A percentile compares a stretch with the other conserved stretches of the same genome.
Conservation (phyloP, 1,140 invertebrate genomes). For the Sminthurides bifidus region DNA sequence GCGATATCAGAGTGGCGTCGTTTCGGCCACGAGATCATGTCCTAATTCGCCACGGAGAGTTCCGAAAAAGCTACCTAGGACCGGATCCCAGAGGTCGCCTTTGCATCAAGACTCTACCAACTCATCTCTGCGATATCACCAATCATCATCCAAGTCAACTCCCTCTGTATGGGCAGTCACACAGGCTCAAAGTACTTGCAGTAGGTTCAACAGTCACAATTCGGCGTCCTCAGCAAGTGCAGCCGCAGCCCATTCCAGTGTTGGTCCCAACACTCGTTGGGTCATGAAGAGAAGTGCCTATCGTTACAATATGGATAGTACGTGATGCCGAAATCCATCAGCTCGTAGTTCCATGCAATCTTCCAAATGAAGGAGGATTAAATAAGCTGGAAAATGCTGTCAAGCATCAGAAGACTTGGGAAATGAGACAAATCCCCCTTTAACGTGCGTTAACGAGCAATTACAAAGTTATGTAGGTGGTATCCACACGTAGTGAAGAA, state of each 20-base stretch:
- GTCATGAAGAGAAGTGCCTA: slow-evolving; percentile 32
- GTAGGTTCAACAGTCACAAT: slow-evolving; percentile 9
- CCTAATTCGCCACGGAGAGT: background rate
- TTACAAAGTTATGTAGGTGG: no score
- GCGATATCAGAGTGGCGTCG: background rate
- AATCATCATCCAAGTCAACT: slow-evolving; percentile 10
- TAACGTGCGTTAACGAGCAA: no score
- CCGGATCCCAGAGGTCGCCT: background rate
- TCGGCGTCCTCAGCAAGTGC: background rate
- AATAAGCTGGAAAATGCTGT: no score
- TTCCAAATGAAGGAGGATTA: no score
- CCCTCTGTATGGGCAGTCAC: background rate
- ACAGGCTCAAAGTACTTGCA: slow-evolving; percentile 5
- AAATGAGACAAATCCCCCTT: no score
- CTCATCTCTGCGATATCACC: no score
- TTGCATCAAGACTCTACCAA: no score
- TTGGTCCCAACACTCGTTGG: slow-evolving; percentile 26
- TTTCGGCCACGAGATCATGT: background rate
- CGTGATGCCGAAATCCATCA: slow-evolving; percentile 1
- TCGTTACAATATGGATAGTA: slow-evolving; percentile 26
- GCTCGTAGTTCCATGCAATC: no score
- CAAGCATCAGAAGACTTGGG: no score
- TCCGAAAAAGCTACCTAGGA: slow-evolving; percentile 21
- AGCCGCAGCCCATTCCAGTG: background rate
- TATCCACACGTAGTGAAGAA: no score